Evolutionary conservation across 2,888 invertebrate species (phyloP), one percentile per base, ranked within the genome.

Genomic region (Dendrolimus houi): DNA sequence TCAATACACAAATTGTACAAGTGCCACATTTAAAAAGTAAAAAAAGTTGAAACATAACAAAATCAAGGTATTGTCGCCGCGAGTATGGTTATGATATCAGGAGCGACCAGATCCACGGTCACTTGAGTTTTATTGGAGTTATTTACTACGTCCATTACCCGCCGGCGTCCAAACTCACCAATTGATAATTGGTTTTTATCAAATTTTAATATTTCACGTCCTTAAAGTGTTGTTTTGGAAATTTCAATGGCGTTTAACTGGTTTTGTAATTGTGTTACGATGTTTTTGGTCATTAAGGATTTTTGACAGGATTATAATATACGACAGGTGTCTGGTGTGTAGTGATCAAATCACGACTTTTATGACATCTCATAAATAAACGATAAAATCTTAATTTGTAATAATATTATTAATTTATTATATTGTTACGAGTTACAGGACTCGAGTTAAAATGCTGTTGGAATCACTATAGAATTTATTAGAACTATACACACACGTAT

Each of bases 71-170:
- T 47, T 47, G 9, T 47, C 47, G 47, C 9, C 47, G 12, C 9
- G 9, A 47, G 47, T 47, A 47, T 12, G 12, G 9, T 9, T 47
- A 12, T 47, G 47, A 47, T 47, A 47, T 47, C 47, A 47, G 47
- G 47, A 47, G 47, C 47, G 47, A 6, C 9, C 47, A 47, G 47
- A 47, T 47, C 47, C 47, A 2, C 47, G 47, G 47, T 47, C 81
- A 70, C 57, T 47, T 65, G 71, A 65, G 57, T 74, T 75, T 77
- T 77, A 79, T 77, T 79, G 67, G 64, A 65, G 68, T 73, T 72
- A 78, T 80, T 79, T 79, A 80, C 64, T 74, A 68, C 58, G 55
- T 57, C 67, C 62, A 71, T 72, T 73, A 74, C 65, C 63, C 60
- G 62, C 69, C 61, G 66, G 66, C 66, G 71, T 77, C 72, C 69